A percentile compares a stretch with the other conserved stretches of the same genome.
Evolutionary conservation across 1,140 invertebrate species (phyloP).

Genomic region (Euura lappo): DNA sequence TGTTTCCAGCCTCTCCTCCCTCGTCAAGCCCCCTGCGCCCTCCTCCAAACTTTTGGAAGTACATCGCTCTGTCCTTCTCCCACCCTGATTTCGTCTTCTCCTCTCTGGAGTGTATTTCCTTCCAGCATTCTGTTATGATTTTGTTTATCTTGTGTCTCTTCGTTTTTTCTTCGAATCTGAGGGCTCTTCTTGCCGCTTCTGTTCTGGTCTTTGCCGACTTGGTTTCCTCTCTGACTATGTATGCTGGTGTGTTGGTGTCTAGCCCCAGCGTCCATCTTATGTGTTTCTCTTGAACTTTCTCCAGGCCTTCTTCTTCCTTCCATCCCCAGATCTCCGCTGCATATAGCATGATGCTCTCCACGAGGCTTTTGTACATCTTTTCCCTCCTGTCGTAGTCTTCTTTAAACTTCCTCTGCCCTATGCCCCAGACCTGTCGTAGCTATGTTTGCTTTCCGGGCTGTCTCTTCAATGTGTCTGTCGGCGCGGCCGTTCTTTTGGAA

Average conservation of each 20-base stretch:
- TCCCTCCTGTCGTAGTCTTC: constrained; percentile 16
- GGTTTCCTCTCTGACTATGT: constrained; percentile 9
- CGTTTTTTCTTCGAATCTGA: constrained; percentile 5
- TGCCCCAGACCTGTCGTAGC: constrained; percentile 16
- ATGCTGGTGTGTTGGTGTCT: constrained; percentile 6
- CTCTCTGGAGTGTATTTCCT: not conserved
- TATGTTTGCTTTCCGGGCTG: constrained; percentile 9
- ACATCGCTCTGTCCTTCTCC: not conserved
- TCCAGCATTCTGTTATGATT: not conserved
- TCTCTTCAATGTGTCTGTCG: constrained; percentile 12
- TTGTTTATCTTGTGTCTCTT: not conserved
- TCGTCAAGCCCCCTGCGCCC: not conserved
- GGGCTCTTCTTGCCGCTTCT: not conserved
- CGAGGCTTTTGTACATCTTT: constrained; percentile 20
- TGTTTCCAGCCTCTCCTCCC: not conserved
- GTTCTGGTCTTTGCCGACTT: not conserved
- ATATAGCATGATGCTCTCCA: constrained; percentile 16
- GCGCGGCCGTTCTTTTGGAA: not conserved
- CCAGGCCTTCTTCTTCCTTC: constrained; percentile 16
- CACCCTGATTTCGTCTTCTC: not conserved
- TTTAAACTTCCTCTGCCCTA: constrained; percentile 18
- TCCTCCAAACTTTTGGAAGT: not conserved
- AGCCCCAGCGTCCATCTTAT: constrained; percentile 8
- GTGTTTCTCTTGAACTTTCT: constrained; percentile 18
- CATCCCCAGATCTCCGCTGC: constrained; percentile 21